Conservation (phyloP, 2,888 invertebrate genomes). For the Drosophila monieri region DNA sequence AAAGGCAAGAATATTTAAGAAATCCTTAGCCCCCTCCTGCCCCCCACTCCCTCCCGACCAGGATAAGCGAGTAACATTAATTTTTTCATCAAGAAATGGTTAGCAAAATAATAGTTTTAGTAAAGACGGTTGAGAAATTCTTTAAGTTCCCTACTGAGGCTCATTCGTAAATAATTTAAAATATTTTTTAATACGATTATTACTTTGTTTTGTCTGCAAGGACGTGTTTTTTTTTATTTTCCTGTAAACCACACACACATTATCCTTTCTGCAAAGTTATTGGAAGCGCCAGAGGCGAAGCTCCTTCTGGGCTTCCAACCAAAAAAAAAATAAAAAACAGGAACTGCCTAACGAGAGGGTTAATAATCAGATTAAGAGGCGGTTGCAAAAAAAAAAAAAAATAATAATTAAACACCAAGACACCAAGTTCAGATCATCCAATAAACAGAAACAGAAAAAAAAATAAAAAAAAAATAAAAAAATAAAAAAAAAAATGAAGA, state of each 20-base stretch:
- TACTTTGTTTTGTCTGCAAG: conserved; percentile 30
- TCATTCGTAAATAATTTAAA: conserved; percentile 74
- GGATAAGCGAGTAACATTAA: conserved; percentile 7
- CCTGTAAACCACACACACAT: too few relatives aligned
- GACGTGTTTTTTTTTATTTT: conserved; percentile 7
- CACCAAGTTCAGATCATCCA: conserved; percentile 35
- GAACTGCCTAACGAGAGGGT: conserved; percentile 35
- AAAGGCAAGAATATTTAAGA: conserved; percentile 50
- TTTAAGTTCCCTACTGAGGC: conserved; percentile 84
- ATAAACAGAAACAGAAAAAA: conserved; percentile 21
- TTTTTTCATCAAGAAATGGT: conserved; percentile 63
- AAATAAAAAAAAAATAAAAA: conserved; percentile 54
- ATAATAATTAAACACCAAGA: conserved; percentile 14
- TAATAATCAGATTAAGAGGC: conserved; percentile 23
- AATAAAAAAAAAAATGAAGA: conserved; percentile 32
- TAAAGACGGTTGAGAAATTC: conserved; percentile 81
- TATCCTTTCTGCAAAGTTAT: conserved; percentile 32
- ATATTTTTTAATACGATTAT: conserved; percentile 29
- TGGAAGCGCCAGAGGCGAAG: conserved; percentile 1
- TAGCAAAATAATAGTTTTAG: conserved; percentile 79
- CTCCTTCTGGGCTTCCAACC: neutral
- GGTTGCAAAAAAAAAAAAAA: too few relatives aligned
- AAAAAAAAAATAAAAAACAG: too few relatives aligned
- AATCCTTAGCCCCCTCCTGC: conserved; percentile 81
- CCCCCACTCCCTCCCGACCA: neutral